Percentiles rank a stretch among this genome's conserved stretches.
phyloP scores from a whole-genome alignment of 2,888 invertebrate genomes.

The Helobdella robusta region DNA sequence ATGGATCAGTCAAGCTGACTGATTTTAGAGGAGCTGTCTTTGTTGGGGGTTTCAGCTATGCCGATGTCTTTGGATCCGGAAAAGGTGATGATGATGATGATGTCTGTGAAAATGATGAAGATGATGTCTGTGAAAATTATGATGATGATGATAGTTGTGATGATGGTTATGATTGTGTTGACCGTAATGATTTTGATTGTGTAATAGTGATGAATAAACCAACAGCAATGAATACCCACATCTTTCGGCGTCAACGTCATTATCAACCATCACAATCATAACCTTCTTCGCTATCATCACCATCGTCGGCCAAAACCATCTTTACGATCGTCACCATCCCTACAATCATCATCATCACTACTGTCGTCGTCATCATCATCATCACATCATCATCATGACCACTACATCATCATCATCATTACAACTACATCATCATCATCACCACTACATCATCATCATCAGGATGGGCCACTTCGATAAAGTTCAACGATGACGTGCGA shows the following conservation, averaged over 20 bases:
- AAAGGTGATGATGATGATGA: no score
- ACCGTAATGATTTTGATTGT: no score
- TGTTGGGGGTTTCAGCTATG: conserved; percentile 98
- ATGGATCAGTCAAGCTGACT: conserved; percentile 60
- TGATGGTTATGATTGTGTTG: no score
- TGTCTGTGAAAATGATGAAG: no score
- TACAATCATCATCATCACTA: conserved; percentile 20
- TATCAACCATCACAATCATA: no score
- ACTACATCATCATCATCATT: conserved; percentile 17
- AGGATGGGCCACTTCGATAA: conserved; percentile 88
- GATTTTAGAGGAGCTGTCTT: conserved; percentile 80
- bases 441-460: conserved; percentile 23
- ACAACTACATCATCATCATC: conserved; percentile 18
- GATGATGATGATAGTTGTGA: not conserved
- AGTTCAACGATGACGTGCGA: conserved; percentile 67
- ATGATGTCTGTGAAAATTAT: not conserved
- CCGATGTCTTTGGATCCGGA: conserved; percentile 91
- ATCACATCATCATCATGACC: no score
- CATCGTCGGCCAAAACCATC: not conserved
- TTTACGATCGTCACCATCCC: not conserved
- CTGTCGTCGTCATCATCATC: conserved; percentile 19
- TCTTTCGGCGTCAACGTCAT: no score
- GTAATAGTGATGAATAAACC: no score
- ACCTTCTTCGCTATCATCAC: no score
- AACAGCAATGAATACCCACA: no score